A percentile compares a stretch with the other conserved stretches of the same genome.
These are phyloP conservation scores for Philopotamus ludificatus DNA, from an alignment of 1,140 invertebrate species.

Conservation along the genomic window DNA sequence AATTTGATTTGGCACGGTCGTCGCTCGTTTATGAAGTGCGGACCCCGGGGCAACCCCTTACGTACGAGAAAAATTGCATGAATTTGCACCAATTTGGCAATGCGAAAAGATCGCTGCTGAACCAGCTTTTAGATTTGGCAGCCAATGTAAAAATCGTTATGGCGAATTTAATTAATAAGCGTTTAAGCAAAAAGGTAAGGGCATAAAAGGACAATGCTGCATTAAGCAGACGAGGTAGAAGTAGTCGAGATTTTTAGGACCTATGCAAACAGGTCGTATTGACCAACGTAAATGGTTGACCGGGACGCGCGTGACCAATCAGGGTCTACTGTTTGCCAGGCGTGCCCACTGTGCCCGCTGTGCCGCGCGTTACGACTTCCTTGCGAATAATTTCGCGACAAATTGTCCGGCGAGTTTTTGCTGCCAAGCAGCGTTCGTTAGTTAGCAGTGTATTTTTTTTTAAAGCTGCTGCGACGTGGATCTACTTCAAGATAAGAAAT, in stretches of 20 bases:
- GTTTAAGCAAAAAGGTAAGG: no score
- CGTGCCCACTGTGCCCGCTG: conserved; percentile 4
- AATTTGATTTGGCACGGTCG: conserved; percentile 35
- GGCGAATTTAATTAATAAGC: no score
- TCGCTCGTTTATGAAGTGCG: not conserved
- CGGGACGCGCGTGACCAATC: conserved; percentile 35
- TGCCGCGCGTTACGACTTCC: not conserved
- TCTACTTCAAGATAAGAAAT: no score
- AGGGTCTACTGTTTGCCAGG: conserved; percentile 33
- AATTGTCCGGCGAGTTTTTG: conserved; percentile 28
- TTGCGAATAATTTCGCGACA: conserved; percentile 17
- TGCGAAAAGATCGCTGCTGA: no score
- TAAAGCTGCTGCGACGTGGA: no score
- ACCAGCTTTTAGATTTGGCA: no score
- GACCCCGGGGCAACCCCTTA: no score
- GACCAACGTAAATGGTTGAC: conserved; percentile 27
- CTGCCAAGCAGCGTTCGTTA: conserved; percentile 20
- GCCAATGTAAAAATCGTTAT: no score
- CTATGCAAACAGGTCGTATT: conserved; percentile 11
- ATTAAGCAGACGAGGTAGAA: not conserved
- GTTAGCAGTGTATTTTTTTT: no score
- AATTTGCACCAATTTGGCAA: no score
- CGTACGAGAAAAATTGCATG: no score
- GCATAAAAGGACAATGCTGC: no score
- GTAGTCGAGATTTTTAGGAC: conserved; percentile 2